phyloP scores from a whole-genome alignment of 2,888 invertebrate species.

The Scaptomyza tumidula region DNA sequence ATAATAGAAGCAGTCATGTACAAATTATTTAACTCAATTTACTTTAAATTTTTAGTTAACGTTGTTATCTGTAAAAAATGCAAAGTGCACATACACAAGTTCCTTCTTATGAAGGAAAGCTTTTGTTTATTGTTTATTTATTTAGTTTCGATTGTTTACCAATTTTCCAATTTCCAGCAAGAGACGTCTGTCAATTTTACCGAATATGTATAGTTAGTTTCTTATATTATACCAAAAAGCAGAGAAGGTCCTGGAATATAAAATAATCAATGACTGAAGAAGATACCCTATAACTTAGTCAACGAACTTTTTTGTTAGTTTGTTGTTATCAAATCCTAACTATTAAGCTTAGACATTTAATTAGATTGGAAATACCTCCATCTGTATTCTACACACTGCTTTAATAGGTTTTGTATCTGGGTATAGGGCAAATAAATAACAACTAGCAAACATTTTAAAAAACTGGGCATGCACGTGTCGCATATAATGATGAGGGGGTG shows the following conservation, averaged over 20 bases:
- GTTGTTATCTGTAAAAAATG: constrained; percentile 18
- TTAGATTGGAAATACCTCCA: not conserved
- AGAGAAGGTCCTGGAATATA: not conserved
- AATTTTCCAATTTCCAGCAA: constrained; percentile 9
- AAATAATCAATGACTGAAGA: not conserved
- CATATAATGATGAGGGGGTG: constrained; percentile 10
- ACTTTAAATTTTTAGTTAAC: not conserved
- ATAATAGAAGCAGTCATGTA: constrained; percentile 48
- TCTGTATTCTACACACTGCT: not conserved
- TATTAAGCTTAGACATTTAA: not conserved
- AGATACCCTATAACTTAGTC: not conserved
- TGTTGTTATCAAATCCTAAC: too few relatives aligned
- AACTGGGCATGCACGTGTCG: constrained; percentile 40
- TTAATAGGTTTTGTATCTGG: not conserved
- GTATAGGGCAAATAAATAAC: not conserved
- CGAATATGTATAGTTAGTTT: not conserved
- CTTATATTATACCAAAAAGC: not conserved
- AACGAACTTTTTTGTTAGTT: too few relatives aligned
- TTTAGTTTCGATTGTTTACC: constrained; percentile 52
- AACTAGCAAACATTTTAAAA: too few relatives aligned
- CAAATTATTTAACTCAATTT: constrained; percentile 30
- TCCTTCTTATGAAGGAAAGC: not conserved
- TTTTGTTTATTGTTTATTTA: constrained; percentile 40
- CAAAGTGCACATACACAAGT: not conserved
- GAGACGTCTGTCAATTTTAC: constrained; percentile 24